phyloP scores from a whole-genome alignment of 2,797 vertebrate species.

The Phataginus tricuspis region DNA sequence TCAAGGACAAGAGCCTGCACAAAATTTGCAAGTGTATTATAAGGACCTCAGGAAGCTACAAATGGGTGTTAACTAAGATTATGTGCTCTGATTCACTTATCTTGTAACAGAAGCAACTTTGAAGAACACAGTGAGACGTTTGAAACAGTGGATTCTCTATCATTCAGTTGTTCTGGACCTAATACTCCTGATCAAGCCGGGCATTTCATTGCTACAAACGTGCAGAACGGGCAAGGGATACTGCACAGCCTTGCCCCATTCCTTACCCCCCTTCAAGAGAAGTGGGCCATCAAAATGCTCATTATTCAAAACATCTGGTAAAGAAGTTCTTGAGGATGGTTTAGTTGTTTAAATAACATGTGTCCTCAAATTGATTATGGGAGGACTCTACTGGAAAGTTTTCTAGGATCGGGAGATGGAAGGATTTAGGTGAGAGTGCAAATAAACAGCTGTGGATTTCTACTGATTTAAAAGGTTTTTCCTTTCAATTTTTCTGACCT shows the following conservation, averaged over 20 bases:
- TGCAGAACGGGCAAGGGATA: background rate
- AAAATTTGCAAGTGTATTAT: background rate
- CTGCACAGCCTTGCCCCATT: accelerated
- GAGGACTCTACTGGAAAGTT: background rate
- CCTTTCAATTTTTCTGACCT: background rate
- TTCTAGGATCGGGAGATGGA: background rate
- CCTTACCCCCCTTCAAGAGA: background rate
- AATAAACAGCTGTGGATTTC: background rate
- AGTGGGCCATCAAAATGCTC: background rate
- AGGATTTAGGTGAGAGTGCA: background rate
- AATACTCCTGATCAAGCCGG: background rate
- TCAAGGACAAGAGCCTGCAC: background rate
- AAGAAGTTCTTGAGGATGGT: background rate
- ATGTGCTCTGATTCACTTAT: background rate
- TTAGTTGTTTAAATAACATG: background rate
- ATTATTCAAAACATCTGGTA: background rate
- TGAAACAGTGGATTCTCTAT: background rate
- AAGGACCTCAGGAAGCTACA: background rate
- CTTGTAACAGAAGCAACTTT: background rate
- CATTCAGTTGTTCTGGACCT: background rate
- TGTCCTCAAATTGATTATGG: background rate
- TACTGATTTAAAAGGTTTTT: background rate
- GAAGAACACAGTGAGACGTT: background rate
- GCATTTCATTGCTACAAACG: background rate
- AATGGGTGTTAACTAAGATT: background rate